Base-by-base conservation (phyloP, 2,888 invertebrate genomes). In the Agrilus cyanescens region DNA sequence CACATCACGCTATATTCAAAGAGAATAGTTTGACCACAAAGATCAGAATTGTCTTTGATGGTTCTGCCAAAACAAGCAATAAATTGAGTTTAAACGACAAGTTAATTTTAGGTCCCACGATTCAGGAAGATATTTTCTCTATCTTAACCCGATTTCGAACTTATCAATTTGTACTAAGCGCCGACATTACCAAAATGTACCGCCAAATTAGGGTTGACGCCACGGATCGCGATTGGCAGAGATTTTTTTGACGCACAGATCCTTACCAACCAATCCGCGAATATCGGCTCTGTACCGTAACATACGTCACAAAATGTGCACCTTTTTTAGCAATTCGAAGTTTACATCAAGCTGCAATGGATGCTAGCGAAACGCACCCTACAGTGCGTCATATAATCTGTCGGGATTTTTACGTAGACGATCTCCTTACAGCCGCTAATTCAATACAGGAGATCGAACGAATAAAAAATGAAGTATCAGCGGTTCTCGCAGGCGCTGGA, bases 401-500 rank as follows among this genome's bases (percentile, higher is more conserved):
- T 20, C 29, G 39, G 4, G 46, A 52, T 41, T 49, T 52, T 38
- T 52, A 49, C 41, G 46, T 50, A 18, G 49, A 50, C 32, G 48
- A 50, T 37, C 15, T 48, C 7, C 18, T 46, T 10, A 36, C 43
- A n/a, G 45, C 43, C 8, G 38, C 37, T n/a, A 34, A 46, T 12
- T 34, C 46, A 1, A 15, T 43, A 13, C 32, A 44, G 2, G 43
- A 48, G 37, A 39, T 41, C 12, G 14, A 8, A 7, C n/a, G 13
- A 12, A 30, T 40, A 6, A 13, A 25, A n/a, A 33, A 40, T 10
- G n/a, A 38, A 13, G 8, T 44, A 35, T 10, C 25, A 16, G 25
- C 12, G 3, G 36, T 40, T n/a, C 14, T 40, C 13, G 36, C 35
- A 13, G 34, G 14, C 33, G 44, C 36, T 20, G 14, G 35, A 15